phyloP scores from a whole-genome alignment of 2,888 invertebrate genomes.

The Glomeris marginata region DNA sequence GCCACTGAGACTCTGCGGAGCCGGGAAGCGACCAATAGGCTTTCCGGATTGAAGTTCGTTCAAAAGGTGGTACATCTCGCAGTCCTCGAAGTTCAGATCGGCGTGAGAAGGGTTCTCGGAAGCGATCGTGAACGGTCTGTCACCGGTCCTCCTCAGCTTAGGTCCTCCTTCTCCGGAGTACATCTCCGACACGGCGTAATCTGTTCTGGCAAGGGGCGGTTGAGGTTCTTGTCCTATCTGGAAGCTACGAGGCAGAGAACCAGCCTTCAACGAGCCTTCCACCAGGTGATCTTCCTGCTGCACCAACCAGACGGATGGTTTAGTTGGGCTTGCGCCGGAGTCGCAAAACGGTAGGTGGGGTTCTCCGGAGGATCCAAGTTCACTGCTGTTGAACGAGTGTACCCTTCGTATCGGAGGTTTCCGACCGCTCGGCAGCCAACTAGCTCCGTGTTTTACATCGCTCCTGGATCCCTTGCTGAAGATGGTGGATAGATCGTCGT shows the following conservation, averaged over 20 bases:
- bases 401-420: conserved; percentile 19
- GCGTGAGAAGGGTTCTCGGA: conserved; percentile 45
- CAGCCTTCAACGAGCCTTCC: conserved; percentile 51
- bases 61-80: conserved; percentile 39
- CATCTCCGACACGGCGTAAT: not conserved
- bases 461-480: conserved; percentile 19
- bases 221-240: conserved; percentile 44
- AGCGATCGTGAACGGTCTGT: conserved; percentile 53
- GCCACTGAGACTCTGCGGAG: not conserved
- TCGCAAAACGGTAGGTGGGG: conserved; percentile 13
- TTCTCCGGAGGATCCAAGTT: conserved; percentile 3
- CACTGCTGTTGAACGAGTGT: conserved; percentile 21
- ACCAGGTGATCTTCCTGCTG: conserved; percentile 52
- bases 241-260: conserved; percentile 61
- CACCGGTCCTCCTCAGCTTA: conserved; percentile 35
- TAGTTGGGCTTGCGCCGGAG: conserved; percentile 38
- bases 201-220: conserved; percentile 7
- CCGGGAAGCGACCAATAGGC: conserved; percentile 6
- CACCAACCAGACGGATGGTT: conserved; percentile 54
- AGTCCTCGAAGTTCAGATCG: conserved; percentile 50
- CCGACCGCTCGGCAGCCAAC: conserved; percentile 13
- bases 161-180: not conserved
- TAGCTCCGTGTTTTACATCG: not conserved
- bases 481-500: conserved; percentile 42
- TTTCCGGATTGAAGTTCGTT: conserved; percentile 9